Conservation (phyloP, 2,113 vertebrate genomes). For the Amblyopsis rosae region DNA sequence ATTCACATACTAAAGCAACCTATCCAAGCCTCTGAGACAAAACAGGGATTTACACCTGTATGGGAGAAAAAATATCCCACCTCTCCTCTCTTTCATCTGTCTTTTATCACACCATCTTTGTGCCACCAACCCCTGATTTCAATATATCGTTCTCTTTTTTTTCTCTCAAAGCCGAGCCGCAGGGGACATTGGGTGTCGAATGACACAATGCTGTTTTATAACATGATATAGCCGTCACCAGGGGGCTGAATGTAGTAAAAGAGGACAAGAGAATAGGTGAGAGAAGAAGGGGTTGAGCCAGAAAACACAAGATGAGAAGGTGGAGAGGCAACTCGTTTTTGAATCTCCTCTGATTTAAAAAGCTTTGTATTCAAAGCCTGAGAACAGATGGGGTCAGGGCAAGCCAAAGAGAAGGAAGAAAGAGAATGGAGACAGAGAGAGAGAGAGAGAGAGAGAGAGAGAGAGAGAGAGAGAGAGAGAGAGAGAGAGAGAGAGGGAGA, state of each 20-base stretch:
- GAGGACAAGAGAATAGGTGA: background rate
- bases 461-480: no score
- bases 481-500: constrained; percentile 1
- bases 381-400: background rate
- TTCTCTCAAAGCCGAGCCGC: constrained; percentile 48
- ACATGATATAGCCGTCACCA: constrained; percentile 66
- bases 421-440: background rate
- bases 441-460: background rate
- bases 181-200: constrained; percentile 57
- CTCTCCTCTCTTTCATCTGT: constrained; percentile 34
- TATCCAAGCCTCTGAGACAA: constrained; percentile 11
- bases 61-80: constrained; percentile 40
- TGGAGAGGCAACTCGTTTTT: constrained; percentile 8
- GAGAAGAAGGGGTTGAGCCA: constrained; percentile 17
- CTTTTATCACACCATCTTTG: constrained; percentile 39
- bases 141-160: constrained; percentile 18
- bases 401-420: background rate
- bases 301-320: constrained; percentile 36
- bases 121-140: constrained; percentile 27
- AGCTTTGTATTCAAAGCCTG: background rate
- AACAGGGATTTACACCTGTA: constrained; percentile 11
- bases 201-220: constrained; percentile 60
- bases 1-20: background rate
- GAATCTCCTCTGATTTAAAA: no score
- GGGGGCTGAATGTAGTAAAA: constrained; percentile 31